These are phyloP conservation scores for Cherax destructor DNA, from an alignment of 1,140 invertebrate species.

Conservation along the genomic window DNA sequence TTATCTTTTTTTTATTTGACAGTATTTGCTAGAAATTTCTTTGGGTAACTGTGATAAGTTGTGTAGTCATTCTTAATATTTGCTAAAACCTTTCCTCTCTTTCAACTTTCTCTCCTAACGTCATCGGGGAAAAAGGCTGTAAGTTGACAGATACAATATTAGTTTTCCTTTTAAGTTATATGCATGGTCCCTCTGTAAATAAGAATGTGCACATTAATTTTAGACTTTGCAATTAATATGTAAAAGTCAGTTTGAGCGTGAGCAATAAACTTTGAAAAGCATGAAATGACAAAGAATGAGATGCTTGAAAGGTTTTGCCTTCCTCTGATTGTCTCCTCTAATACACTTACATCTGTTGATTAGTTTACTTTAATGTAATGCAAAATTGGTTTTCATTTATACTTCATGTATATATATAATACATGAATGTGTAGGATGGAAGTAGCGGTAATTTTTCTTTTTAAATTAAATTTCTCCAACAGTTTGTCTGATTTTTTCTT, in stretches of 20 bases:
- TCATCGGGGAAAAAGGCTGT: constrained; percentile 52
- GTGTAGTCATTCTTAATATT: constrained; percentile 33
- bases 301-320: too few species aligned
- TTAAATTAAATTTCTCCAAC: too few species aligned
- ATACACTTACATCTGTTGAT: too few species aligned
- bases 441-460: too few species aligned
- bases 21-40: background rate
- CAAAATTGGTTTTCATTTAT: too few species aligned
- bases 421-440: too few species aligned
- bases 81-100: constrained; percentile 55
- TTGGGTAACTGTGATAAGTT: background rate
- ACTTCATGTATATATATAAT: too few species aligned
- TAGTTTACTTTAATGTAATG: too few species aligned
- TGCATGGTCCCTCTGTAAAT: constrained; percentile 49
- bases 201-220: constrained; percentile 19
- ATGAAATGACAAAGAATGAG: background rate
- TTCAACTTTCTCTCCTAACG: constrained; percentile 41
- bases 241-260: background rate
- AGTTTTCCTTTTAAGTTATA: constrained; percentile 12
- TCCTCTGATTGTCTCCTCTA: too few species aligned
- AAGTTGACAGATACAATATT: constrained; percentile 36
- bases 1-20: background rate
- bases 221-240: constrained; percentile 12
- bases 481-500: too few species aligned
- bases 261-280: background rate